These are phyloP conservation scores for Crotalus horridus DNA, from an alignment of 2,113 vertebrate species.

Conservation along the genomic window DNA sequence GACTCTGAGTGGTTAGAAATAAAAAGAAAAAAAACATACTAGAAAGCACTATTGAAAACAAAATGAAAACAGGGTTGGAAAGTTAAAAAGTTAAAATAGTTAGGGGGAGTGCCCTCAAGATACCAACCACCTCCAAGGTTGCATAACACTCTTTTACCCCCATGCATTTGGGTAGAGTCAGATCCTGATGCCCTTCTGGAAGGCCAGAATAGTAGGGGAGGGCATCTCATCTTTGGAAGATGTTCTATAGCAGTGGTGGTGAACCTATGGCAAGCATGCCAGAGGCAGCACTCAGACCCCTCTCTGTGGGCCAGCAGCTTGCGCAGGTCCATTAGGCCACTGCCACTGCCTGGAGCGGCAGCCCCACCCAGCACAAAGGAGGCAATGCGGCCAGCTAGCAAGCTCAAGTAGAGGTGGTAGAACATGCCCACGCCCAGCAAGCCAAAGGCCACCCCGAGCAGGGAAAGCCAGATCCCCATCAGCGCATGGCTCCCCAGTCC, in stretches of 20 bases:
- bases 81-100: neutral
- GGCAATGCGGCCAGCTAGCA: too few species aligned
- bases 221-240: neutral
- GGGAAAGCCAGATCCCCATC: too few species aligned
- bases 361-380: too few species aligned
- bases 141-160: neutral
- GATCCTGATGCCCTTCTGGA: neutral
- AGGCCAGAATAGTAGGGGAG: neutral
- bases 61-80: neutral
- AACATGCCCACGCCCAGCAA: too few species aligned
- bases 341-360: too few species aligned
- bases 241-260: neutral
- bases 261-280: too few species aligned
- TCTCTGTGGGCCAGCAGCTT: too few species aligned
- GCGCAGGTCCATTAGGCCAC: too few species aligned
- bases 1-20: neutral
- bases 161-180: neutral
- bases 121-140: neutral
- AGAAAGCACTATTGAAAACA: neutral
- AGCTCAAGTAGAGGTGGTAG: too few species aligned
- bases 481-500: too few species aligned
- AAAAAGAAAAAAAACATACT: neutral
- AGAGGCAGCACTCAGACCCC: too few species aligned
- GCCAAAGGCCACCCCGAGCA: too few species aligned
- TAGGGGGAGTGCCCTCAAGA: neutral